Evolutionary conservation across 2,888 invertebrate species (phyloP), one percentile per base, ranked within the genome.

Genomic region (Tetrapedia diversipes): DNA sequence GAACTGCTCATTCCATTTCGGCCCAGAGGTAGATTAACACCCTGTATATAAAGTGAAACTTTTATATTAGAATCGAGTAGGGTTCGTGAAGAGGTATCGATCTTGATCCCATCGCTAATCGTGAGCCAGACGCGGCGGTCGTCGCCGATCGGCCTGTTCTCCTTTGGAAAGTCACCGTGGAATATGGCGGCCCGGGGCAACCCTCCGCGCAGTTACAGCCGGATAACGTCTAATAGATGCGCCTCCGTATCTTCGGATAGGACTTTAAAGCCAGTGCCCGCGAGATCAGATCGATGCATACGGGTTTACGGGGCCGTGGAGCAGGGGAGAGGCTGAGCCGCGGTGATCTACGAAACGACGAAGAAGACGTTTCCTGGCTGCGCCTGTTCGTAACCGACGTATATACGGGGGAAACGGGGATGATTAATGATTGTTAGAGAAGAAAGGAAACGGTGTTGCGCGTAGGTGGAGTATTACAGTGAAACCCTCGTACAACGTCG

Each of bases 211-310:
- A 63, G 74, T 67, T 74, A 68, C 43, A 56, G 47, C 51, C 22
- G 63, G 68, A 77, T 74, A 74, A 77, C 75, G 63, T 74, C 59
- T 64, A 74, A 59, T 77, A 75, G 68, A 77, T 75, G 64, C 61
- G 37, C 63, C 63, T 19, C 37, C 60, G 45, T 68, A 63, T 68
- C 51, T 61, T 27, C n/a, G 27, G 59, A 47, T 64, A 49, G 37
- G 67, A 54, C 34, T 64, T 68, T 64, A 68, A 64, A 59, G 64
- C 32, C 60, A 41, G n/a, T 27, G 34, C n/a, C 37, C 53, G 34
- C 4, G 49, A 77, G 59, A 77, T 74, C 53, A 77, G 53, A 74
- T 74, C 61, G 67, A 67, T 43, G 49, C 54, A 43, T 16, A 11
- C 16, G 47, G 45, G 47, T 71, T 65, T n/a, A n/a, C n/a, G 70